Evolutionary conservation across 2,797 vertebrate genomes (phyloP).

Genomic region (Notolepis coatsorum): DNA sequence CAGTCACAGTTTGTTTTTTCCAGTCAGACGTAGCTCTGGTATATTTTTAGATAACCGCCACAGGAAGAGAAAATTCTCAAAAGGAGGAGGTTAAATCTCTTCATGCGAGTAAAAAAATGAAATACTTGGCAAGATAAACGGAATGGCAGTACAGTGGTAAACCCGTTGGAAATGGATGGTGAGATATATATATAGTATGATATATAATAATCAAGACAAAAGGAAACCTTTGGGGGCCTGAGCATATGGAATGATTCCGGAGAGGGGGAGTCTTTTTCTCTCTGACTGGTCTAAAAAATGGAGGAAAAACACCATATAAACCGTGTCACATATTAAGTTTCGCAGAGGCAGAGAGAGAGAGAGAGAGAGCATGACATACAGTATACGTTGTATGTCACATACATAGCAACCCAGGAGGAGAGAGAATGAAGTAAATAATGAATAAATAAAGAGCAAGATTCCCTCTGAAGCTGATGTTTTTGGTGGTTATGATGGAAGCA

Average conservation of each 20-base stretch:
- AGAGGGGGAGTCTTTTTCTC: constrained; percentile 99
- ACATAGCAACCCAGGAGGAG: constrained; percentile 63
- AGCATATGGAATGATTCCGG: constrained; percentile 99
- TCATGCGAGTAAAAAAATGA: neutral
- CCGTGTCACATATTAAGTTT: constrained; percentile 73
- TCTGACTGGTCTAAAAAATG: constrained; percentile 99
- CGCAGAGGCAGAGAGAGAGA: constrained; percentile 67
- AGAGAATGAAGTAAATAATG: constrained; percentile 58
- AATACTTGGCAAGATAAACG: constrained; percentile 4
- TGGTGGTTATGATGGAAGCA: constrained; percentile 64
- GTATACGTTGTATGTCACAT: constrained; percentile 64
- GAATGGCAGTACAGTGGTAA: constrained; percentile 36
- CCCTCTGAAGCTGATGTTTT: constrained; percentile 82
- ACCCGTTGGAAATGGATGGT: constrained; percentile 74
- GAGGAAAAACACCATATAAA: constrained; percentile 95
- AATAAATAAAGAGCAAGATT: constrained; percentile 73
- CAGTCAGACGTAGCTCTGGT: no score
- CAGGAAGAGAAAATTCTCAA: neutral
- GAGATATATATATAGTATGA: constrained; percentile 67
- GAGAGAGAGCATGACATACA: constrained; percentile 64
- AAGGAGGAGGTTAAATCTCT: neutral
- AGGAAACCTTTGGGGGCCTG: constrained; percentile 97
- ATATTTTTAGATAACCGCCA: no score
- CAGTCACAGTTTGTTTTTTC: no score
- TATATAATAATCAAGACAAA: constrained; percentile 86